Evolutionary conservation across 2,888 invertebrate species (phyloP), one percentile per base, ranked within the genome.

Genomic region (Eupithecia subfuscata): DNA sequence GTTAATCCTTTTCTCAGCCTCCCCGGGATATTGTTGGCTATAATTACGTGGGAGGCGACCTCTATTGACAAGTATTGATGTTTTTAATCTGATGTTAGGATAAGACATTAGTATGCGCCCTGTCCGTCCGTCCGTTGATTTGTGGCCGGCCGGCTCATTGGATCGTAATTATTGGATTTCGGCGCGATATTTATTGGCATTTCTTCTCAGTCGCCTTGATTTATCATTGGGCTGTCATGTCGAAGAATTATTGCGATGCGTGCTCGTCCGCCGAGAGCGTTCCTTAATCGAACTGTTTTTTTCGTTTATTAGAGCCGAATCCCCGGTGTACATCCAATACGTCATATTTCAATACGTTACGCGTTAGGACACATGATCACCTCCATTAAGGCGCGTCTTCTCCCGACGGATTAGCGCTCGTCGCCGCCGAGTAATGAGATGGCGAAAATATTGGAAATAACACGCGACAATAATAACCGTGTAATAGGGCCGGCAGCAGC

Each of bases 41-140:
- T 95, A 94, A 95, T 95, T 94, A 93, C 92, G 92, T 94, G 94
- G 94, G 94, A 93, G 94, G 93, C 91, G 92, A 92, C 91, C 91
- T 91, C 91, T 91, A 93, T 92, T 92, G 95, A 93, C 94, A 94
- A 91, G 92, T 94, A 95, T 95, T 93, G 95, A 95, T 95, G 95
- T 91, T 92, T 94, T 94, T 94, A 94, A 95, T 95, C 94, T 93
- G 93, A 95, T 94, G 93, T 93, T 93, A 94, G 94, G 94, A 93
- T 93, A 92, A 92, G 91, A 89, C 93, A 93, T 94, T 93, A 92
- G 93, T 93, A 93, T 93, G 93, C 89, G 89, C 87, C 89, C 88
- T 68, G 90, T 90, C 89, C 86, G 90, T 89, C 90, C 84, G 87
- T 86, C 85, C 83, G 86, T 91, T 93, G 94, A 93, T 94, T 94